Evolutionary conservation across 2,888 invertebrate species (phyloP), one percentile per base, ranked within the genome.

Genomic region (Periphyllus acericola): DNA sequence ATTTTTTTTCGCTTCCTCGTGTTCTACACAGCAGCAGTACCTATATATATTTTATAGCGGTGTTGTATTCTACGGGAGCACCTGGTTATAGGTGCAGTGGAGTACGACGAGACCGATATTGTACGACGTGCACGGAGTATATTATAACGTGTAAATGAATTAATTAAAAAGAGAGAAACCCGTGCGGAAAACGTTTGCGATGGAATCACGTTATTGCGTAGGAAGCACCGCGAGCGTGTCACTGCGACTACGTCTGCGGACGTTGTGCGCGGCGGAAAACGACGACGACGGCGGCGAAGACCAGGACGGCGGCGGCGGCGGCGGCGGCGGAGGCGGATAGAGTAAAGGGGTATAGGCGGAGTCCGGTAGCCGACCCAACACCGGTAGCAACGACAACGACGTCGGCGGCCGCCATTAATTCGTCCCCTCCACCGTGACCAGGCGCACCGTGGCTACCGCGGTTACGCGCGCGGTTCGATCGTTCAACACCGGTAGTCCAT

Each of bases 341-440:
- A 80, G 60, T 66, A 83, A 83, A 83, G 82, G 82, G 82, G 82
- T 87, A 87, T 81, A 87, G 87, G 87, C 80, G 87, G 87, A 81
- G 87, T 80, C 87, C 87, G 87, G 87, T 87, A 87, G 87, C 74
- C 74, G 34, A 71, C 55, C 84, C 34, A 87, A 87, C 81, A 87
- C 87, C 81, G 80, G 87, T 87, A 87, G 87, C 87, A 14, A 60
- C 60, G 76, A 14, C 79, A 81, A 81, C 87, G 17, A 40, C 60
- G 76, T 4, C 79, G 60, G 55, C 40, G 25, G 34, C 74, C 72
- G 74, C 74, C 52, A 55, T 74, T 74, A 55, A 74, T 71, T 74
- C 83, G 72, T 34, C 79, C 79, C 79, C 79, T 32, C 79, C 60
- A 32, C 29, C 46, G 52, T 52, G 3, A 52, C 46, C 75, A 46